A percentile compares a stretch with the other conserved stretches of the same genome.
Evolutionary conservation across 2,797 vertebrate genomes (phyloP).

Genomic region (Danio jaintianensis): DNA sequence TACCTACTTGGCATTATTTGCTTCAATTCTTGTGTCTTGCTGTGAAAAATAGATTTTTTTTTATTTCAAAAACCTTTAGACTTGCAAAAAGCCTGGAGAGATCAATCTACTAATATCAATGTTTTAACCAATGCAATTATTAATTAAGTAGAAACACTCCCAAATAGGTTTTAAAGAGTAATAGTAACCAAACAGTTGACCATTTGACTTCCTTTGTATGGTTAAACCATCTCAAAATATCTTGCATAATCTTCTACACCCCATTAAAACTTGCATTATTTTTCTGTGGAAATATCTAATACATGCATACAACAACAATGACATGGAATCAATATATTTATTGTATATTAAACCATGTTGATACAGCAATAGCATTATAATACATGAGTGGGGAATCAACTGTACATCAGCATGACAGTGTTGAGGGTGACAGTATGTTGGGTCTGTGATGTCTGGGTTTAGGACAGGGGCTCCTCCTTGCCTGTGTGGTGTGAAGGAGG

Average conservation of each 20-base stretch:
- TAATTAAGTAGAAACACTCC: neutral
- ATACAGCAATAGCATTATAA: slow-evolving; percentile 62
- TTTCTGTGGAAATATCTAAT: too few species aligned
- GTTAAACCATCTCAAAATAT: too few species aligned
- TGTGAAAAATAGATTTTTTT: too few species aligned
- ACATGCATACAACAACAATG: neutral
- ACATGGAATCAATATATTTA: slow-evolving; percentile 69
- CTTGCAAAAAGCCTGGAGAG: too few species aligned
- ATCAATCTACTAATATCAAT: too few species aligned
- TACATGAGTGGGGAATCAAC: slow-evolving; percentile 58
- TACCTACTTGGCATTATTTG: too few species aligned
- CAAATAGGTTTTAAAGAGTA: neutral
- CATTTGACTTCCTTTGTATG: neutral
- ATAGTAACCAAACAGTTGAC: neutral
- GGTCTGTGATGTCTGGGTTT: slow-evolving; percentile 56
- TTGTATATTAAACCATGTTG: slow-evolving; percentile 64
- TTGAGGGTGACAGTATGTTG: neutral
- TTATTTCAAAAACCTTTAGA: too few species aligned
- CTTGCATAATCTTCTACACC: too few species aligned
- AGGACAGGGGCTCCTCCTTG: slow-evolving; percentile 68
- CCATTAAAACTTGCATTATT: neutral
- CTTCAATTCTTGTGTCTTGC: too few species aligned
- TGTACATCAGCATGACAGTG: slow-evolving; percentile 10
- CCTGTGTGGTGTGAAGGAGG: slow-evolving; percentile 79
- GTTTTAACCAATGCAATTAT: neutral